Evolutionary conservation across 2,888 invertebrate genomes (phyloP).

Genomic region (Ptilodon capucinus): DNA sequence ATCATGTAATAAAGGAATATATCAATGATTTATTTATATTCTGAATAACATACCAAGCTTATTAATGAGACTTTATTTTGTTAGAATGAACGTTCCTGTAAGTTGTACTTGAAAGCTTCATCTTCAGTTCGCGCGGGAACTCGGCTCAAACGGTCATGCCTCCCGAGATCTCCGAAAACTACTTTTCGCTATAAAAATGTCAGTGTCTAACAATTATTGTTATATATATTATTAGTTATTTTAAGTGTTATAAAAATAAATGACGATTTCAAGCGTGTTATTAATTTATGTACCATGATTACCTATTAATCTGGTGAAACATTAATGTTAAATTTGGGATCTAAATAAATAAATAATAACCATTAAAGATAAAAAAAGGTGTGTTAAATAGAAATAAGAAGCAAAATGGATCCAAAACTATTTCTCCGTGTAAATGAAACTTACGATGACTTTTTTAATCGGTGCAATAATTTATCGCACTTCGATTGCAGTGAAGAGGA

Average conservation of each 20-base stretch:
- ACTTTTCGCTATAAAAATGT: constrained; percentile 15
- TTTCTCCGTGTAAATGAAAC: constrained; percentile 66
- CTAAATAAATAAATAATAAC: background rate
- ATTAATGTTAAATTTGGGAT: no score
- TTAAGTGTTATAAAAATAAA: background rate
- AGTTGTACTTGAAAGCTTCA: constrained; percentile 11
- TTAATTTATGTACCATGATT: no score
- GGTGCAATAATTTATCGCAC: constrained; percentile 71
- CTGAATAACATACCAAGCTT: no score
- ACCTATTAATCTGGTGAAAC: no score
- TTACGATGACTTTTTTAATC: constrained; percentile 66
- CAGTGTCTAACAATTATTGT: background rate
- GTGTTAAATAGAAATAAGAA: background rate
- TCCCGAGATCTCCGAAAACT: constrained; percentile 4
- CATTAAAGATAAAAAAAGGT: no score
- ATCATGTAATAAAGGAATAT: no score
- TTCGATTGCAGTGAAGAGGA: constrained; percentile 84
- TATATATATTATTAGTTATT: background rate
- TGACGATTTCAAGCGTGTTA: no score
- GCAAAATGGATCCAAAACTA: constrained; percentile 49
- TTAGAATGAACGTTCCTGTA: no score
- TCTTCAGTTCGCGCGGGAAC: constrained; percentile 27
- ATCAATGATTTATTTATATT: no score
- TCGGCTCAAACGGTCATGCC: constrained; percentile 20
- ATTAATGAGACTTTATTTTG: no score